phyloP scores from a whole-genome alignment of 1,140 invertebrate species.

The Dryas iulia region DNA sequence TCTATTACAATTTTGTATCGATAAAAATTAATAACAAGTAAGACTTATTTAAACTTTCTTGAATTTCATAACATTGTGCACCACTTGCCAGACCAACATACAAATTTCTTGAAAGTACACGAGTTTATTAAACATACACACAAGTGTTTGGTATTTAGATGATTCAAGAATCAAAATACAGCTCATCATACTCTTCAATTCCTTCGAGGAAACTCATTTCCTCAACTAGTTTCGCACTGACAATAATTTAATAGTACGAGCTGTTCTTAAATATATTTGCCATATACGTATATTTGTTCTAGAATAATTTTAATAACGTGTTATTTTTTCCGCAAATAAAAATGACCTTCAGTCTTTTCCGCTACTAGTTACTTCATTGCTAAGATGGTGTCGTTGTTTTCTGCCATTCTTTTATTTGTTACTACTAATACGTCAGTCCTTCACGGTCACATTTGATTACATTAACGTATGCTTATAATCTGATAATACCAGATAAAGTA shows the following conservation, averaged over 20 bases:
- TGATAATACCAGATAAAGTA: background rate
- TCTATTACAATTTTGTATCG: too few relatives aligned
- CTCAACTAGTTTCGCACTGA: background rate
- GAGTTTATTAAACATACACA: slow-evolving; percentile 2
- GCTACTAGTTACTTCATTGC: slow-evolving; percentile 42
- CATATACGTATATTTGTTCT: slow-evolving; percentile 29
- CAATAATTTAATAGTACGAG: background rate
- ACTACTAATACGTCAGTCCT: slow-evolving; percentile 10
- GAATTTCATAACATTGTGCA: background rate
- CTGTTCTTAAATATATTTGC: background rate
- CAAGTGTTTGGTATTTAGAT: background rate
- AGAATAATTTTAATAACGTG: slow-evolving; percentile 29
- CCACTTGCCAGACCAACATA: background rate
- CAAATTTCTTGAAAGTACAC: background rate
- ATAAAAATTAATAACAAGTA: too few relatives aligned
- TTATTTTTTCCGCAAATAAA: slow-evolving; percentile 42
- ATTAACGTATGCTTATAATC: background rate
- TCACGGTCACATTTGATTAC: slow-evolving; percentile 10
- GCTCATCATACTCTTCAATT: background rate
- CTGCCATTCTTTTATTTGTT: slow-evolving; percentile 21
- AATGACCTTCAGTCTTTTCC: slow-evolving; percentile 51
- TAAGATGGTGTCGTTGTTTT: slow-evolving; percentile 29
- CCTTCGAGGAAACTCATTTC: background rate
- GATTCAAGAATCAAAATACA: background rate
- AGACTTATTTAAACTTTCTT: background rate